phyloP scores from a whole-genome alignment of 2,888 invertebrate genomes.

The Diadegma fenestrale region DNA sequence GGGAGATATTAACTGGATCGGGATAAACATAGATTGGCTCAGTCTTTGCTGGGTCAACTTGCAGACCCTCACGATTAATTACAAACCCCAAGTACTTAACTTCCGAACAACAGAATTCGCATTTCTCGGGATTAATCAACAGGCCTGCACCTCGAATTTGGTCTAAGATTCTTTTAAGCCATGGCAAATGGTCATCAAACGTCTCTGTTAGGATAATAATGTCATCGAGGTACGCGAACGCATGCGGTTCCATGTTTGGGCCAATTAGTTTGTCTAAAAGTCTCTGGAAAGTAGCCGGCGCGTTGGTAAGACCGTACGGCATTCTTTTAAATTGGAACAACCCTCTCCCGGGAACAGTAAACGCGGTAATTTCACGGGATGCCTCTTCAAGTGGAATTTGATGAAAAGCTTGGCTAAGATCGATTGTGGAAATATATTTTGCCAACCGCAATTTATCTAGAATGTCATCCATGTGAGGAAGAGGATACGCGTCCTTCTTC shows the following conservation, averaged over 20 bases:
- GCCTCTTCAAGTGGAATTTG: background rate
- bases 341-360: background rate
- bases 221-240: slow-evolving; percentile 24
- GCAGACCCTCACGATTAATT: slow-evolving; percentile 21
- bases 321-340: slow-evolving; percentile 6
- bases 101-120: slow-evolving; percentile 36
- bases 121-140: slow-evolving; percentile 29
- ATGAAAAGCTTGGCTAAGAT: background rate
- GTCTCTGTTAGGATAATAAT: slow-evolving; percentile 3
- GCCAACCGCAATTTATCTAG: slow-evolving; percentile 71
- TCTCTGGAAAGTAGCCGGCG: slow-evolving; percentile 10
- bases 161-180: slow-evolving; percentile 16
- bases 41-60: slow-evolving; percentile 23
- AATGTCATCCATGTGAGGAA: slow-evolving; percentile 59
- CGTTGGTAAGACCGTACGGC: slow-evolving; percentile 7
- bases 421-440: background rate
- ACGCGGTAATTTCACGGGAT: background rate
- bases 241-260: slow-evolving; percentile 24
- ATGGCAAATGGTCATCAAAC: slow-evolving; percentile 19
- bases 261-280: background rate
- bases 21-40: slow-evolving; percentile 10
- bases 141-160: slow-evolving; percentile 16
- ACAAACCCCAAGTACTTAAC: slow-evolving; percentile 33
- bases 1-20: background rate
- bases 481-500: slow-evolving; percentile 64